Conservation (phyloP, 2,888 invertebrate species). For the Dynastes hyllus region DNA sequence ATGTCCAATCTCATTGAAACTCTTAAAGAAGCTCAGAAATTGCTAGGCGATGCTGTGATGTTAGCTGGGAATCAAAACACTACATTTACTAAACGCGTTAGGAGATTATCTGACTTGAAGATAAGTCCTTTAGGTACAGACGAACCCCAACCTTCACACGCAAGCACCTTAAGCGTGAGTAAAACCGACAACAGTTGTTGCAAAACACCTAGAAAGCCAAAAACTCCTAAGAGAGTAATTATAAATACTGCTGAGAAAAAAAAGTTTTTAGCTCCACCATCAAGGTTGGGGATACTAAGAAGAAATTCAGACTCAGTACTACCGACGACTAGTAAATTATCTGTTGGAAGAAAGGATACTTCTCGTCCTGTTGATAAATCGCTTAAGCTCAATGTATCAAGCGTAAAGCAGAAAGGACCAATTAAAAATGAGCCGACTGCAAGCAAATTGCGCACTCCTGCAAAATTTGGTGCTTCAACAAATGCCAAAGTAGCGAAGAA, state of each 20-base stretch:
- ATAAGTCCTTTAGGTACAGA: constrained; percentile 25
- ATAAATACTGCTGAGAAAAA: not conserved
- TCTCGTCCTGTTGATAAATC: not conserved
- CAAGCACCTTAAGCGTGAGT: not conserved
- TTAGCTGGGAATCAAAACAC: constrained; percentile 27
- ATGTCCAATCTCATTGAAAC: constrained; percentile 21
- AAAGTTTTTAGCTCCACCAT: constrained; percentile 14
- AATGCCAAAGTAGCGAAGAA: not conserved
- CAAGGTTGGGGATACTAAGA: not conserved
- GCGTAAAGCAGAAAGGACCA: not conserved
- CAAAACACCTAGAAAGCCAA: constrained; percentile 25
- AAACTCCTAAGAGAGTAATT: constrained; percentile 5
- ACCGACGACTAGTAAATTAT: not conserved
- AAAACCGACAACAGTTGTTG: not conserved
- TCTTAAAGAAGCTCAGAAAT: not conserved
- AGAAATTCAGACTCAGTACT: constrained; percentile 11
- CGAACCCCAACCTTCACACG: not conserved
- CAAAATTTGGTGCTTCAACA: constrained; percentile 5
- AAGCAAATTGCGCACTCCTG: constrained; percentile 1
- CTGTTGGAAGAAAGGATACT: not conserved
- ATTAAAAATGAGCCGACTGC: not conserved
- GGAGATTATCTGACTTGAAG: constrained; percentile 35
- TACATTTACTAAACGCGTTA: constrained; percentile 28
- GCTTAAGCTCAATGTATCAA: not conserved
- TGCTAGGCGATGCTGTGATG: constrained; percentile 17